Percentiles rank a stretch among this genome's conserved stretches.
Evolutionary conservation across 2,888 invertebrate species (phyloP).

Genomic region (Diarsia brunnea): DNA sequence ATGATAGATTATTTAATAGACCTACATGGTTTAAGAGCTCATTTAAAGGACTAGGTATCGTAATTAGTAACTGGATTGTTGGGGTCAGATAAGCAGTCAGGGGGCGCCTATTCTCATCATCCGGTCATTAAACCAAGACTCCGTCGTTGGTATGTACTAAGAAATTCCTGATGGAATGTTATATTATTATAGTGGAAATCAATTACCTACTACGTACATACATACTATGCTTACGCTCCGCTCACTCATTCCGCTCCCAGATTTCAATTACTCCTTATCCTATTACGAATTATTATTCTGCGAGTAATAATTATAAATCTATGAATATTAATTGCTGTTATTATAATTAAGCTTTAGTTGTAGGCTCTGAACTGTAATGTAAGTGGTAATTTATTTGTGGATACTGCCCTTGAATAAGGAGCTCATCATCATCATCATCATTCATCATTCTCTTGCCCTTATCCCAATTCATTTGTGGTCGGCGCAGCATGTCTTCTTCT

Average conservation of each 20-base stretch:
- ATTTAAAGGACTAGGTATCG: neutral
- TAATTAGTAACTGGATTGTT: neutral
- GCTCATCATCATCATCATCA: neutral
- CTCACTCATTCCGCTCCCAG: slow-evolving; percentile 2
- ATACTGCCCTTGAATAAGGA: neutral
- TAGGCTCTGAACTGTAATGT: slow-evolving; percentile 21
- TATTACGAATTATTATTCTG: slow-evolving; percentile 53
- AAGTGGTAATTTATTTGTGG: slow-evolving; percentile 12
- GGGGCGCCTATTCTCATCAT: too few relatives aligned
- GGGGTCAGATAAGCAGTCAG: neutral
- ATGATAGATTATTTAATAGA: too few relatives aligned
- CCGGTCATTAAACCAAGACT: too few relatives aligned
- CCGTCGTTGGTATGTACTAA: too few relatives aligned
- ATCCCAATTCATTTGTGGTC: too few relatives aligned
- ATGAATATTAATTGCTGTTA: slow-evolving; percentile 66
- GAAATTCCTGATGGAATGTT: neutral
- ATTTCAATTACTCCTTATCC: slow-evolving; percentile 62
- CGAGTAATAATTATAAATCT: slow-evolving; percentile 62
- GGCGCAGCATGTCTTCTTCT: too few relatives aligned
- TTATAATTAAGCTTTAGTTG: slow-evolving; percentile 57
- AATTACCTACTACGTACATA: too few relatives aligned
- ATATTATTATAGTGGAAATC: slow-evolving; percentile 15
- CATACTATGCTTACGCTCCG: neutral
- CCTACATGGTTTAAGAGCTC: neutral
- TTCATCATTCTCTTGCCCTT: too few relatives aligned